A percentile compares a stretch with the other conserved stretches of the same genome.
These are phyloP conservation scores for Metaphire vulgaris DNA, from an alignment of 1,140 invertebrate species.

Conservation along the genomic window DNA sequence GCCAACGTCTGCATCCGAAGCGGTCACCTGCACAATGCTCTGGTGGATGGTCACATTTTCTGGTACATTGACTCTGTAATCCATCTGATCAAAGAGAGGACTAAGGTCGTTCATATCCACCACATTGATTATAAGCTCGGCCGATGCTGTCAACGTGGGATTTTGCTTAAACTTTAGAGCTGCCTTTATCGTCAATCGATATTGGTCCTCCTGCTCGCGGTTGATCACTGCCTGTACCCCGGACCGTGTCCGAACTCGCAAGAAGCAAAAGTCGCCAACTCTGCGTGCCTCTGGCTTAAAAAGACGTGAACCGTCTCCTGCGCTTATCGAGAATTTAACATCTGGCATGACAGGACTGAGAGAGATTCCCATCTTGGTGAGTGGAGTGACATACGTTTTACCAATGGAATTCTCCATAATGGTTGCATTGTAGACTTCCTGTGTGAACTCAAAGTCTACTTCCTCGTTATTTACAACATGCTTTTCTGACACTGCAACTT, in stretches of 20 bases:
- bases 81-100: conserved; percentile 79
- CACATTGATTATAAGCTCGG: conserved; percentile 70
- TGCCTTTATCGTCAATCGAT: conserved; percentile 72
- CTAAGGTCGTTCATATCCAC: conserved; percentile 84
- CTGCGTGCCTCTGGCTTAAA: conserved; percentile 82
- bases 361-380: conserved; percentile 64
- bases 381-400: conserved; percentile 67
- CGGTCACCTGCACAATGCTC: conserved; percentile 57
- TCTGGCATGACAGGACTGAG: conserved; percentile 43
- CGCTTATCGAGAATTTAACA: conserved; percentile 74
- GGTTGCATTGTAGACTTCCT: conserved; percentile 74
- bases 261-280: conserved; percentile 88
- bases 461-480: conserved; percentile 29
- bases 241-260: conserved; percentile 76
- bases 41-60: conserved; percentile 79
- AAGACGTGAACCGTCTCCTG: conserved; percentile 77
- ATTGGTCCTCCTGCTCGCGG: conserved; percentile 77
- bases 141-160: conserved; percentile 60
- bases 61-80: conserved; percentile 76
- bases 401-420: conserved; percentile 84
- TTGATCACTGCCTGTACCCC: conserved; percentile 78
- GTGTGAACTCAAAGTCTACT: conserved; percentile 59
- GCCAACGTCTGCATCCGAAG: conserved; percentile 88
- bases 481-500: neutral
- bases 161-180: conserved; percentile 55